These are phyloP conservation scores for Spisula subtruncata DNA, from an alignment of 2,888 invertebrate genomes.

Conservation along the genomic window DNA sequence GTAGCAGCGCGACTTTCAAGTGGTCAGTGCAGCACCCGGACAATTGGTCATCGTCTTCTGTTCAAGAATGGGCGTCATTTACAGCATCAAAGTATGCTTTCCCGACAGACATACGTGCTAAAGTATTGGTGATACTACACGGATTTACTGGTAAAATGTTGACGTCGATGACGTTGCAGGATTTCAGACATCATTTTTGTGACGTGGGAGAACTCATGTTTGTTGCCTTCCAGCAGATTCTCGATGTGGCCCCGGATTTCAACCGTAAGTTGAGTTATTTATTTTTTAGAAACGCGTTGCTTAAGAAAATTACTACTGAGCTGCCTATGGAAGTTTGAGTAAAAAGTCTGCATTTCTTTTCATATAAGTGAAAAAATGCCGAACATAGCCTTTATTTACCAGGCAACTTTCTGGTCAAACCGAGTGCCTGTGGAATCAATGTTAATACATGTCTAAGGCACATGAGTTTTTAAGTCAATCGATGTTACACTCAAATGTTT, in stretches of 20 bases:
- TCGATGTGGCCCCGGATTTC: slow-evolving; percentile 55
- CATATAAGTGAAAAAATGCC: too few species aligned
- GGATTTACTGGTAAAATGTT: slow-evolving; percentile 47
- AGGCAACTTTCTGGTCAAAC: too few species aligned
- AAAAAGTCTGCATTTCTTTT: too few species aligned
- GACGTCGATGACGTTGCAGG: slow-evolving; percentile 42
- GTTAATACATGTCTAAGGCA: too few species aligned
- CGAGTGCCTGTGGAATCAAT: too few species aligned
- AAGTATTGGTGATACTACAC: not conserved
- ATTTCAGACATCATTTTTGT: slow-evolving; percentile 50
- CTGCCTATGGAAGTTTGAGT: too few species aligned
- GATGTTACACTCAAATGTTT: too few species aligned
- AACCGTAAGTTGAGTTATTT: slow-evolving; percentile 27
- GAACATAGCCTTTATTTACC: too few species aligned
- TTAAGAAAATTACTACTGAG: too few species aligned
- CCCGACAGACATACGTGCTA: slow-evolving; percentile 31
- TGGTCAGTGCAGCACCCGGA: slow-evolving; percentile 60
- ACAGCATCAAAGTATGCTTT: slow-evolving; percentile 46
- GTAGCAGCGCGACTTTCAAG: not conserved
- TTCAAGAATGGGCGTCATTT: slow-evolving; percentile 57
- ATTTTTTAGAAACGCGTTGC: too few species aligned
- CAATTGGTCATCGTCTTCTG: slow-evolving; percentile 55
- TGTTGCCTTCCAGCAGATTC: slow-evolving; percentile 55
- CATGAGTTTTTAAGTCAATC: too few species aligned
- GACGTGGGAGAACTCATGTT: slow-evolving; percentile 58